A percentile compares a stretch with the other conserved stretches of the same genome.
phyloP scores from a whole-genome alignment of 1,140 invertebrate genomes.

The Microplitis demolitor region DNA sequence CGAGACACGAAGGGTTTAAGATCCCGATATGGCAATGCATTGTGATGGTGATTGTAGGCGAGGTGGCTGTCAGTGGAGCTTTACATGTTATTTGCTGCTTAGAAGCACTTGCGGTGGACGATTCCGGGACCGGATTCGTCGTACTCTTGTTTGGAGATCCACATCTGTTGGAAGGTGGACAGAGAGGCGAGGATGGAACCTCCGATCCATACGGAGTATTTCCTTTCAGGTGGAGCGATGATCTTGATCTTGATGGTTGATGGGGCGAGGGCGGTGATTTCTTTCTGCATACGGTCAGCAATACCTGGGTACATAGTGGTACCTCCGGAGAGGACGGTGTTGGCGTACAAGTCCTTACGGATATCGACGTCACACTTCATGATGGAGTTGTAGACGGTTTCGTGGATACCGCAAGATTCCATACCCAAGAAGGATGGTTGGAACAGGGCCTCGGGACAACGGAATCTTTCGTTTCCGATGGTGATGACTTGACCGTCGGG shows the following conservation, averaged over 20 bases:
- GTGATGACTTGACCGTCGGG: slow-evolving; percentile 91
- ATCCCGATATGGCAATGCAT: slow-evolving; percentile 4
- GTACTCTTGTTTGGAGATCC: slow-evolving; percentile 92
- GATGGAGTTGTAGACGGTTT: slow-evolving; percentile 90
- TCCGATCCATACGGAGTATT: slow-evolving; percentile 92
- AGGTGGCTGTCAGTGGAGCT: slow-evolving; percentile 13
- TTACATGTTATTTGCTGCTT: neutral
- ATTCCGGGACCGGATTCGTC: slow-evolving; percentile 84
- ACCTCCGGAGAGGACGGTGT: slow-evolving; percentile 81
- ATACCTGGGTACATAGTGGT: slow-evolving; percentile 93
- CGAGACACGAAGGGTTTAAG: slow-evolving; percentile 6
- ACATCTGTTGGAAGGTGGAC: slow-evolving; percentile 86
- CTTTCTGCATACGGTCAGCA: slow-evolving; percentile 83
- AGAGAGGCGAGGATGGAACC: slow-evolving; percentile 85
- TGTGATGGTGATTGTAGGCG: slow-evolving; percentile 1
- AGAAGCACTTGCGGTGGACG: slow-evolving; percentile 32
- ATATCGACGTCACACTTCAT: slow-evolving; percentile 94
- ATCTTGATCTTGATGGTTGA: slow-evolving; percentile 92
- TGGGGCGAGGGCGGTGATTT: slow-evolving; percentile 79
- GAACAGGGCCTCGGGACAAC: slow-evolving; percentile 91
- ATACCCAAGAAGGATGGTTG: slow-evolving; percentile 88
- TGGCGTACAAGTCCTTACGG: slow-evolving; percentile 92
- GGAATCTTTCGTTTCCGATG: slow-evolving; percentile 93
- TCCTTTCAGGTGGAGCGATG: slow-evolving; percentile 90
- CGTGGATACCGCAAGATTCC: slow-evolving; percentile 82